Percentiles rank a stretch among this genome's conserved stretches.
Conservation (phyloP, 2,113 vertebrate species). For the Myanophis thanlyinensis region DNA sequence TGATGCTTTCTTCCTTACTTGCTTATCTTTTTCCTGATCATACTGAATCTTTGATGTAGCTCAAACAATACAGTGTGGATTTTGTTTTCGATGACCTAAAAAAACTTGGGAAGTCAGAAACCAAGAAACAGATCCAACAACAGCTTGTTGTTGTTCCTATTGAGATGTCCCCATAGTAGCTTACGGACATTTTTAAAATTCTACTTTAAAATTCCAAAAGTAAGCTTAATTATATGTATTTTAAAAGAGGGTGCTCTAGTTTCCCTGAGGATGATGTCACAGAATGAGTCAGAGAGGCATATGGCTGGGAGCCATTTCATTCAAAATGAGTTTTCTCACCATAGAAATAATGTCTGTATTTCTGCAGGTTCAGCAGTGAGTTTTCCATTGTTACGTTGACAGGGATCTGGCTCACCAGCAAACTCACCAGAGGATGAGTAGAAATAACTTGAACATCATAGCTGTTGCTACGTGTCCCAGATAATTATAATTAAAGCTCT, state of each 20-base stretch:
- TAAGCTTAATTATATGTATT: neutral
- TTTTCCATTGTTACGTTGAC: neutral
- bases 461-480: neutral
- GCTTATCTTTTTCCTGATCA: conserved; percentile 57
- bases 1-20: conserved; percentile 56
- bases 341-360: neutral
- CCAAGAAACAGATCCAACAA: conserved; percentile 16
- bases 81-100: neutral
- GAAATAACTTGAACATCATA: neutral
- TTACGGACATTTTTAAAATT: conserved; percentile 1
- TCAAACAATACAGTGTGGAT: conserved; percentile 32
- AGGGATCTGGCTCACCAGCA: neutral
- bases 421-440: neutral
- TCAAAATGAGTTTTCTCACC: neutral
- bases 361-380: neutral
- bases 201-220: neutral
- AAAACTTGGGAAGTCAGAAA: conserved; percentile 31
- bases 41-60: conserved; percentile 52
- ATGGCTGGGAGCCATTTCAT: neutral
- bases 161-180: conserved; percentile 14
- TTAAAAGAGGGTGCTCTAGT: neutral
- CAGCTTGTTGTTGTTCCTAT: conserved; percentile 13
- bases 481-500: conserved; percentile 20
- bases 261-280: neutral
- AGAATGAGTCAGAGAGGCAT: conserved; percentile 3